Evolutionary conservation across 2,113 vertebrate species (phyloP), one percentile per base, ranked within the genome.

Genomic region (Pungitius pungitius): DNA sequence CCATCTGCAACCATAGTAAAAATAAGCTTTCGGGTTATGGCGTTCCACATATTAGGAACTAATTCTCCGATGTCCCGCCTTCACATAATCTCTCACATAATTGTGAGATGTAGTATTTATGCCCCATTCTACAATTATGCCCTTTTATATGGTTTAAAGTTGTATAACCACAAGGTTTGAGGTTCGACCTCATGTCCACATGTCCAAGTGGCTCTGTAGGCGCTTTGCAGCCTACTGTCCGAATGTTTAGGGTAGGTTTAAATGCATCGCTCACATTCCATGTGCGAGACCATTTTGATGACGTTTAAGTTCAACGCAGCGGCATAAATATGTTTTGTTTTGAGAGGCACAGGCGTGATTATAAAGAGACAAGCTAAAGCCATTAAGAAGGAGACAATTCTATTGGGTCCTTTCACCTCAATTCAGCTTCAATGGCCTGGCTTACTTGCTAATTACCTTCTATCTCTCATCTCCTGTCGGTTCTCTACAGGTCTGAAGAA

Each of bases 341-440:
- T 35, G n/a, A 73, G 63, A 65, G 20, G 24, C 8, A n/a, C 45
- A 17, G 20, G 37, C 49, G 62, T 69, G 49, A 72, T 79, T 71
- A 74, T 66, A 43, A 83, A 65, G 52, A 59, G 24, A 43, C 60
- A 61, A n/a, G 39, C 60, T 69, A 64, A 74, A 73, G 82, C 75
- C 45, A 85, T 84, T 76, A 77, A 62, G 60, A 69, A 26, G 54
- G 47, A 65, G 57, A 74, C 73, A 56, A 45, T 62, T 77, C 60
- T 57, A 37, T 83, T 68, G 69, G 77, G 54, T 69, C 47, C 67
- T 68, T 58, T 80, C 59, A 64, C 39, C 65, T 66, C 56, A 61
- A 60, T 75, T 40, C 51, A 73, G 66, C 71, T 56, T 63, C 83
- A 83, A 85, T 76, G 73, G 75, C 59, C 69, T 77, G 0, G 40